These are phyloP conservation scores for Heterotilapia buettikoferi DNA, from an alignment of 2,113 vertebrate species.

Conservation along the genomic window DNA sequence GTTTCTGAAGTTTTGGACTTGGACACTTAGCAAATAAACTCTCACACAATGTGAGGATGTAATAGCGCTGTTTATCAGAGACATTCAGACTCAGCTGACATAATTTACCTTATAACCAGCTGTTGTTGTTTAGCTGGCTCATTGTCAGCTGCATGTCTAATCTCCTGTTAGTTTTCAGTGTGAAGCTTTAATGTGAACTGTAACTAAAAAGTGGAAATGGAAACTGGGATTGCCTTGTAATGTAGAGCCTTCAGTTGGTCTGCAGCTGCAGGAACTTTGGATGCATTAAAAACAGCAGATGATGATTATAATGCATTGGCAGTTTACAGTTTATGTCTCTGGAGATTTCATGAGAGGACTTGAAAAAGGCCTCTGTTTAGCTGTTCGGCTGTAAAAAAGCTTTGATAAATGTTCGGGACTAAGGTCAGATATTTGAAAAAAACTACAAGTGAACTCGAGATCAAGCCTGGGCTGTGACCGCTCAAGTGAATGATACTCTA, in stretches of 20 bases:
- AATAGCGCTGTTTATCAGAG: neutral
- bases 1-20: neutral
- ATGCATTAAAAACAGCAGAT: neutral
- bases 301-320: neutral
- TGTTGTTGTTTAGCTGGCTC: neutral
- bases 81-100: neutral
- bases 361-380: neutral
- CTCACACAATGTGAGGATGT: accelerated
- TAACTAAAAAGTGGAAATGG: accelerated
- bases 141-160: neutral
- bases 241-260: neutral
- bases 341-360: neutral
- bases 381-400: neutral
- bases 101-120: neutral
- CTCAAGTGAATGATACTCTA: accelerated
- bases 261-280: neutral
- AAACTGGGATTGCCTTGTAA: neutral
- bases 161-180: neutral
- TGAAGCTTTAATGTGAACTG: neutral
- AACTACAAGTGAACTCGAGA: neutral
- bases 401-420: neutral
- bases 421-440: neutral
- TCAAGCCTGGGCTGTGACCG: neutral
- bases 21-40: neutral
- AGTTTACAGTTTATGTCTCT: neutral